phyloP scores from a whole-genome alignment of 2,797 vertebrate species.

The Hemibagrus guttatus region DNA sequence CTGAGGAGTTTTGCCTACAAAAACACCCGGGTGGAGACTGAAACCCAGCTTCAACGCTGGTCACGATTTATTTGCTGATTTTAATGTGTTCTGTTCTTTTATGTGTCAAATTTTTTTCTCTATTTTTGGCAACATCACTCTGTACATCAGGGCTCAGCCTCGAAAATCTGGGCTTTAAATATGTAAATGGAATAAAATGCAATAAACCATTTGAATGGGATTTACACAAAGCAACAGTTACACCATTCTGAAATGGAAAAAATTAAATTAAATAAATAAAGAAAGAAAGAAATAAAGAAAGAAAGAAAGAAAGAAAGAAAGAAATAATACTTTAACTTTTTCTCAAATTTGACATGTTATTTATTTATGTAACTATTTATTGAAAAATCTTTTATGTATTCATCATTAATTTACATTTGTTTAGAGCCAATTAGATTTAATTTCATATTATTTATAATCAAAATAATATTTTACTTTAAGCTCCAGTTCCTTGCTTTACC shows the following conservation, averaged over 20 bases:
- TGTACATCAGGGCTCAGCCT: background rate
- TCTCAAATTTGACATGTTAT: background rate
- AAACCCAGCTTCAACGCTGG: background rate
- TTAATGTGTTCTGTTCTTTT: background rate
- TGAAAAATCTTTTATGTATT: background rate
- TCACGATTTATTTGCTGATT: background rate
- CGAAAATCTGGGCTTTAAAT: background rate
- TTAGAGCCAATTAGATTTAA: background rate
- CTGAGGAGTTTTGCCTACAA: conserved; percentile 19
- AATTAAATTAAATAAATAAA: background rate
- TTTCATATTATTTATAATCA: background rate
- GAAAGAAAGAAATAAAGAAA: background rate
- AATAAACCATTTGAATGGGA: background rate
- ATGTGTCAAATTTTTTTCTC: background rate
- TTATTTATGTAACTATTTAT: background rate
- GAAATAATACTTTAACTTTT: background rate
- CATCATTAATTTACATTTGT: background rate
- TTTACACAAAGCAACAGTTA: background rate
- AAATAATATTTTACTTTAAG: background rate
- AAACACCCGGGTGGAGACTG: background rate
- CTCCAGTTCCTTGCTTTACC: background rate
- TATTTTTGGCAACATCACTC: background rate
- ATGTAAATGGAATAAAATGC: background rate
- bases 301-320: background rate
- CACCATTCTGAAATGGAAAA: background rate